Conservation (phyloP, 1,140 invertebrate genomes). For the Dolichoris vasculosae region DNA sequence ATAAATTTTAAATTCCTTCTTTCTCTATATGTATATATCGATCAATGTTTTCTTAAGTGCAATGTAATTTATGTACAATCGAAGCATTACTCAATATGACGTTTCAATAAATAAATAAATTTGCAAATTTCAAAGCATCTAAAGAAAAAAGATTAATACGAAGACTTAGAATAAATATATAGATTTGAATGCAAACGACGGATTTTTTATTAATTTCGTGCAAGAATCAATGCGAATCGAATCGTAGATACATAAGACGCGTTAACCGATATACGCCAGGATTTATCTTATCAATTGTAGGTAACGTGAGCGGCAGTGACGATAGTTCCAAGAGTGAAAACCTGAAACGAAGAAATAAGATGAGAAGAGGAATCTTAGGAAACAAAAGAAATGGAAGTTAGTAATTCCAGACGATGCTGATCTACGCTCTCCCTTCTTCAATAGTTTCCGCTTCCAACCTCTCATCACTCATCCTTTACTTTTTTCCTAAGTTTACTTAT, state of each 20-base stretch:
- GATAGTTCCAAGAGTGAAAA: constrained; percentile 9
- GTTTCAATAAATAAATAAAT: not conserved
- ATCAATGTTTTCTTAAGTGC: too few relatives aligned
- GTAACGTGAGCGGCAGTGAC: not conserved
- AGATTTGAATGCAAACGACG: not conserved
- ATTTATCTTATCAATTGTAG: constrained; percentile 42
- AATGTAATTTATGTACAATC: too few relatives aligned
- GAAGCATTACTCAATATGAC: too few relatives aligned
- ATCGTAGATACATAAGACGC: not conserved
- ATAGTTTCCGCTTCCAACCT: not conserved
- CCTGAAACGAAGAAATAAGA: constrained; percentile 16
- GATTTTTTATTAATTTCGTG: not conserved
- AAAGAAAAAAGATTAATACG: not conserved
- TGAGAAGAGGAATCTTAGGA: not conserved
- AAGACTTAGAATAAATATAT: constrained; percentile 22
- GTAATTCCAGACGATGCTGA: not conserved
- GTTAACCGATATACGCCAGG: not conserved
- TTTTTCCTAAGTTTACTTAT: constrained; percentile 1
- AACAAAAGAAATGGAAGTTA: not conserved
- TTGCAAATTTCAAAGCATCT: not conserved
- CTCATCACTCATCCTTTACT: constrained; percentile 3
- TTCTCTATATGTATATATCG: too few relatives aligned
- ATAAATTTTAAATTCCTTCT: too few relatives aligned
- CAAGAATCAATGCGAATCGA: not conserved
- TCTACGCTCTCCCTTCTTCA: not conserved